Base-by-base conservation (phyloP, 2,888 invertebrate genomes). In the Apamea crenata region DNA sequence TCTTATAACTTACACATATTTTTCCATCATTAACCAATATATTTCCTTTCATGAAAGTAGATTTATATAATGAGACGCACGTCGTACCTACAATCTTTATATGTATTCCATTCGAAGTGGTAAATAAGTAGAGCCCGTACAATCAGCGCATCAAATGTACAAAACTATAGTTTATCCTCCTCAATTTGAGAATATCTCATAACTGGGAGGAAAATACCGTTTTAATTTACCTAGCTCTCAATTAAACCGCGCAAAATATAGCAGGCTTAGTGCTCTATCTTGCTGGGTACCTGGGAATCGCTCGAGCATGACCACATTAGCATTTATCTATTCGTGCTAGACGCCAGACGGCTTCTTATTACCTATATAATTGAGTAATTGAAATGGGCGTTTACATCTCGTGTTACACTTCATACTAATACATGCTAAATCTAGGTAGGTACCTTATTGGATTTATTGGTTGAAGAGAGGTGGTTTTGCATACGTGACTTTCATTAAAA, bases 271-370 rank as follows among this genome's bases (percentile, higher is more conserved):
- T 83, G 81, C 74, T 84, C 86, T 81, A 87, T 86, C 83, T 85
- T 66, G 67, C 59, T 74, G 44, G 73, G 70, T 80, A 85, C 79
- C 73, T 73, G 78, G 70, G 79, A 90, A 80, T 90, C 92, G 88
- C 90, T 92, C 91, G 89, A 91, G 90, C 93, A 88, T 93, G 91
- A 91, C 91, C 86, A 90, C 90, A 92, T 93, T 91, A 91, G 86
- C 90, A 91, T 90, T 90, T 91, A 92, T 91, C 90, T 92, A 90
- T 92, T 91, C 91, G 87, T 83, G 81, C 77, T 80, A 84, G 85
- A 89, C 90, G 85, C 89, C 86, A 91, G 91, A 89, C 90, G 76
- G 83, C 84, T 91, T 89, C 89, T 89, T 89, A 89, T 89, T 88
- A 86, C 87, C 82, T 82, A 81, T 84, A 82, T 90, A 92, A 92